Conservation (phyloP, 2,888 invertebrate species). For the Rapana venosa region DNA sequence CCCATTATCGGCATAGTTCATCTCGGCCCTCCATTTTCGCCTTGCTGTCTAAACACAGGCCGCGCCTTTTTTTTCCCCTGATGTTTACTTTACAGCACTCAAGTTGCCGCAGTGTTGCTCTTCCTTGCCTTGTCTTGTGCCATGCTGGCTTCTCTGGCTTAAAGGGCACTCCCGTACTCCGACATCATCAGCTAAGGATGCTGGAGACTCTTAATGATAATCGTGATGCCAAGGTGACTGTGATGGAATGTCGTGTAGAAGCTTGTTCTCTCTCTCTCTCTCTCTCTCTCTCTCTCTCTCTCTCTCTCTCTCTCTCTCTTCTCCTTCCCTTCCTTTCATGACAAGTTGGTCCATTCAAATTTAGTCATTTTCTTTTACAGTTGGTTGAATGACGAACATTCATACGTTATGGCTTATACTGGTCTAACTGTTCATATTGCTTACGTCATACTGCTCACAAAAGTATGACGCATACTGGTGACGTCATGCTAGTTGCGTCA, state of each 20-base stretch:
- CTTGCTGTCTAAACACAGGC: not conserved
- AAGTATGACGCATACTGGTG: too few relatives aligned
- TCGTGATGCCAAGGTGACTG: too few relatives aligned
- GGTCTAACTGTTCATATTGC: too few relatives aligned
- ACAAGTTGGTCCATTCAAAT: too few relatives aligned
- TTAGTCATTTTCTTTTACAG: too few relatives aligned
- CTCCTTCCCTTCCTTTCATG: too few relatives aligned
- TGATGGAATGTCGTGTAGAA: too few relatives aligned
- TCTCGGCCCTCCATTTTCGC: not conserved
- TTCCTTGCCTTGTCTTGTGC: not conserved
- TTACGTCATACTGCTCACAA: too few relatives aligned
- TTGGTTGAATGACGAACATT: too few relatives aligned
- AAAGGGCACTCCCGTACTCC: not conserved
- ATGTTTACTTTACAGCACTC: not conserved
- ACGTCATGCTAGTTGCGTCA: too few relatives aligned
- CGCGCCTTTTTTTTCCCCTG: not conserved
- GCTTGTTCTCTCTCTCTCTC: not conserved
- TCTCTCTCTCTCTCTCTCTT: too few relatives aligned
- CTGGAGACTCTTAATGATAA: not conserved
- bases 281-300: constrained; percentile 18
- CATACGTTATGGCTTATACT: too few relatives aligned
- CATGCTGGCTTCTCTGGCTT: not conserved
- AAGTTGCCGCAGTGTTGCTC: not conserved
- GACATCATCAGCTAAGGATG: not conserved
- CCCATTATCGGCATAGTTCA: not conserved